phyloP scores from a whole-genome alignment of 2,113 vertebrate genomes.

The Hypanus sabinus region DNA sequence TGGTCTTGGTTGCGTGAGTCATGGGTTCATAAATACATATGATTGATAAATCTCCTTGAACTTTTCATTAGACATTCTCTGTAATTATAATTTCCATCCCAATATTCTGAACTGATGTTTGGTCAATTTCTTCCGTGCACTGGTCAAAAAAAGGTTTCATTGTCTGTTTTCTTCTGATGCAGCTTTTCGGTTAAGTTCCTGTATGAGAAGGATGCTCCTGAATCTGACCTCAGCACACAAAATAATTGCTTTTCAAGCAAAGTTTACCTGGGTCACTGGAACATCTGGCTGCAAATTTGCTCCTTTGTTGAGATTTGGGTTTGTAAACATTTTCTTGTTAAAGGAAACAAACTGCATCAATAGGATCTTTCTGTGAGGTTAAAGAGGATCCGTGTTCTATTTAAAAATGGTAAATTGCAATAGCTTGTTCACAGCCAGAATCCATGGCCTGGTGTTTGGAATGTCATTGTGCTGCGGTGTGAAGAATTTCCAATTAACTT shows the following conservation, averaged over 20 bases:
- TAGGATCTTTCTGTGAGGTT: constrained; percentile 21
- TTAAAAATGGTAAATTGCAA: constrained; percentile 23
- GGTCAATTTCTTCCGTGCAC: neutral
- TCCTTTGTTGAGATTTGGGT: constrained; percentile 25
- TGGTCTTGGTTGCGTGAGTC: neutral
- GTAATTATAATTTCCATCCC: neutral
- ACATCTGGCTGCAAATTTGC: neutral
- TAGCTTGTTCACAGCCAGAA: neutral
- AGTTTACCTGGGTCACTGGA: constrained; percentile 20
- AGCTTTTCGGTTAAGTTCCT: neutral
- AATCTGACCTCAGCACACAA: neutral
- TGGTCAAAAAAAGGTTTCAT: neutral
- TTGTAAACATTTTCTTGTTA: constrained; percentile 35
- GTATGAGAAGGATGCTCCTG: neutral
- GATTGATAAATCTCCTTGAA: neutral
- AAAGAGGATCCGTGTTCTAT: constrained; percentile 13
- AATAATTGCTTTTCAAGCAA: constrained; percentile 23
- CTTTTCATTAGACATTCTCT: neutral
- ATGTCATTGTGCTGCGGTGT: neutral
- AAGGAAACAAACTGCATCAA: constrained; percentile 29
- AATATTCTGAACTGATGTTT: neutral
- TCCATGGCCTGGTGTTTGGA: neutral
- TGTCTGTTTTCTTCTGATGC: neutral
- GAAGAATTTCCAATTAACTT: constrained; percentile 28
- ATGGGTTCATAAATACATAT: neutral